phyloP scores from a whole-genome alignment of 2,113 vertebrate genomes.

The Motacilla tschutschensis region DNA sequence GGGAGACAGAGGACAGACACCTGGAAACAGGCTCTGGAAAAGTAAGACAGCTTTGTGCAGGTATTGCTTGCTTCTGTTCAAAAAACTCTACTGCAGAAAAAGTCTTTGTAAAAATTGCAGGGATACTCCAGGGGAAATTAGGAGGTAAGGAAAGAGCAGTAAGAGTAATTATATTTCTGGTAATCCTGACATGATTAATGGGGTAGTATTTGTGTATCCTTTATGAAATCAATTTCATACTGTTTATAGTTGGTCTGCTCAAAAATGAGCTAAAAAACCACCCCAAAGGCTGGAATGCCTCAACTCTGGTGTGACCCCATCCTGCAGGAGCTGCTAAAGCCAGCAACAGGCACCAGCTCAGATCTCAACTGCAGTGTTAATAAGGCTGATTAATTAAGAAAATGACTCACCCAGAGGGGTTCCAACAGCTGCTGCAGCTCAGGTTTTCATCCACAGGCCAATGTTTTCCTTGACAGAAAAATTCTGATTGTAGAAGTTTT shows the following conservation, averaged over 20 bases:
- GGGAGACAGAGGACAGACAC: no score
- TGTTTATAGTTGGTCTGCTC: no score
- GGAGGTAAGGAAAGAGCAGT: neutral
- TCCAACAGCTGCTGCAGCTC: neutral
- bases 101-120: neutral
- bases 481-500: no score
- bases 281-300: no score
- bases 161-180: neutral
- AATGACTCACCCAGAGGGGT: neutral
- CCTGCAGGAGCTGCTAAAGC: no score
- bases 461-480: neutral
- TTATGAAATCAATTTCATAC: neutral
- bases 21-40: neutral
- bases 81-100: neutral
- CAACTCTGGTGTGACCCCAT: no score
- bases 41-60: neutral
- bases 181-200: neutral
- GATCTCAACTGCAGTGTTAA: neutral
- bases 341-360: neutral
- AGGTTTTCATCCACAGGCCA: accelerated
- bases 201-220: neutral
- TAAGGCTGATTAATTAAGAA: neutral
- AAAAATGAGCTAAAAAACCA: no score
- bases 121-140: neutral
- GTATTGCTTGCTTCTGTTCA: neutral